These are phyloP conservation scores for Syngnathus rostellatus DNA, from an alignment of 2,797 vertebrate genomes.

Conservation along the genomic window DNA sequence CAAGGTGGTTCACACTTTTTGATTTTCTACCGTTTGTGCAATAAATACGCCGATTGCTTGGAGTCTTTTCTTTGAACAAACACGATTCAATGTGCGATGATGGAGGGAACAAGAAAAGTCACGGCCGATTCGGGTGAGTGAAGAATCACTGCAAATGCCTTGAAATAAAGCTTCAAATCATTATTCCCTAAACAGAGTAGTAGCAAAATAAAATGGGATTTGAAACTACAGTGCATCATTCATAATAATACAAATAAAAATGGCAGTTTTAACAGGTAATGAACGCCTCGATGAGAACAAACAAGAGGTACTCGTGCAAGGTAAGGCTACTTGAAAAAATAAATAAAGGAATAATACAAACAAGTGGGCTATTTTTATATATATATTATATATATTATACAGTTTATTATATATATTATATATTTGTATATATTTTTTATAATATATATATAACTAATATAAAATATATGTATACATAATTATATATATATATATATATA, in stretches of 20 bases:
- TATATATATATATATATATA: neutral
- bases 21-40: conserved; percentile 29
- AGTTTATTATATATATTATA: neutral
- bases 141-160: neutral
- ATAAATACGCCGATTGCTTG: conserved; percentile 56
- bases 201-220: neutral
- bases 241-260: neutral
- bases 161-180: too few relatives aligned
- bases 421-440: neutral
- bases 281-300: neutral
- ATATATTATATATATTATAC: neutral
- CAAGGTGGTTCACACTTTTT: neutral
- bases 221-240: neutral
- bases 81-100: neutral
- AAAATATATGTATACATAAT: neutral
- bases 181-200: too few relatives aligned
- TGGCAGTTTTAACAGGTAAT: neutral
- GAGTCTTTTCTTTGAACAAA: conserved; percentile 43
- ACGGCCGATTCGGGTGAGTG: neutral
- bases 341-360: neutral
- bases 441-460: neutral
- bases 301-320: neutral
- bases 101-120: neutral
- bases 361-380: neutral
- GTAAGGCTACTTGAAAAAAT: neutral